phyloP scores from a whole-genome alignment of 2,797 vertebrate genomes.

The Dromococcyx pavoninus region DNA sequence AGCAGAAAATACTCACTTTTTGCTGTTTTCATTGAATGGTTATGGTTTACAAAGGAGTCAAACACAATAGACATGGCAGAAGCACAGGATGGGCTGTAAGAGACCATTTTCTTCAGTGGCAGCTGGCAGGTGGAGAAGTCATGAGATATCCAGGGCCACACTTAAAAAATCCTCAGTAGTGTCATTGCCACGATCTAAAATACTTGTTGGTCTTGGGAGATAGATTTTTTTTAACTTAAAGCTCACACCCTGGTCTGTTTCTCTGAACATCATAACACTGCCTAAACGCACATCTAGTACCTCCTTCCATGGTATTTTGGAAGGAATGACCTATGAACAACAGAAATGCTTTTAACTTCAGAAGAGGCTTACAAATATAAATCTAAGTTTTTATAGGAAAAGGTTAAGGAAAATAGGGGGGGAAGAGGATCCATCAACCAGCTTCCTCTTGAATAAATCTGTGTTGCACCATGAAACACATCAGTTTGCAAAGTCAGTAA shows the following conservation, averaged over 20 bases:
- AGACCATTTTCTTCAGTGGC: neutral
- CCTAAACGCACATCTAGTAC: neutral
- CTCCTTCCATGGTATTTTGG: neutral
- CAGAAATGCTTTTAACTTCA: constrained; percentile 7
- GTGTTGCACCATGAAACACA: neutral
- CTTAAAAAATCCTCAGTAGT: neutral
- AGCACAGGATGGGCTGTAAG: neutral
- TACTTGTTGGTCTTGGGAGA: neutral
- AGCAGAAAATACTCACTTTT: neutral
- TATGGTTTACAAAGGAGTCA: neutral
- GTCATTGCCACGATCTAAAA: neutral
- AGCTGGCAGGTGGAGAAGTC: neutral
- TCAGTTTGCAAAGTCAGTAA: neutral
- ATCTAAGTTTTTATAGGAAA: neutral
- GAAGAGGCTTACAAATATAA: neutral
- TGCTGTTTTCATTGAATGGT: neutral
- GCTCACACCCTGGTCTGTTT: neutral
- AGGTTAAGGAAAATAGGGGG: neutral
- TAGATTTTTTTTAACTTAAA: neutral
- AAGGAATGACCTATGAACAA: neutral
- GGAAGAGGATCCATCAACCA: neutral
- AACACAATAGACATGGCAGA: neutral
- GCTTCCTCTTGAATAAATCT: neutral
- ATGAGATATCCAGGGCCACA: neutral
- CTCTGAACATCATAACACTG: neutral